Conservation (phyloP, 2,113 vertebrate species). For the Aegotheles bennettii region DNA sequence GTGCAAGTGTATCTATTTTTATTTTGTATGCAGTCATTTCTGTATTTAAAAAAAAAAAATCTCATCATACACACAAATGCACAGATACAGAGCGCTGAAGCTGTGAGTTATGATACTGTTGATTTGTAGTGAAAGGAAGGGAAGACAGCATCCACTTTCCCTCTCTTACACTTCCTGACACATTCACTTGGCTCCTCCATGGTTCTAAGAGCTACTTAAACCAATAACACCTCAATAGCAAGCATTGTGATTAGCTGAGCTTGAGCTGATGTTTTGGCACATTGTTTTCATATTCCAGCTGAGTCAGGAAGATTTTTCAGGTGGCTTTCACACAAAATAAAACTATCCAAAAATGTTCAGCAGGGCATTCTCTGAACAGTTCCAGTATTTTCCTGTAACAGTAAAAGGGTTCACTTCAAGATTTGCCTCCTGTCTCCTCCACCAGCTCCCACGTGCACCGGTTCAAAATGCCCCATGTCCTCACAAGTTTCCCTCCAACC, state of each 20-base stretch:
- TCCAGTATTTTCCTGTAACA: neutral
- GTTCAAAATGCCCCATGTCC: neutral
- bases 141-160: neutral
- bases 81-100: neutral
- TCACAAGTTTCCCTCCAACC: neutral
- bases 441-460: fast-evolving
- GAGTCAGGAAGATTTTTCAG: neutral
- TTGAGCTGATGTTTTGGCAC: neutral
- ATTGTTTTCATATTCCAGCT: neutral
- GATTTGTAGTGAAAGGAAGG: neutral
- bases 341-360: neutral
- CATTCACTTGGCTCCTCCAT: neutral
- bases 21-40: neutral
- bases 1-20: neutral
- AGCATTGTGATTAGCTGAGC: neutral
- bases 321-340: neutral
- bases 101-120: neutral
- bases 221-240: neutral
- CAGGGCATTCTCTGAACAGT: neutral
- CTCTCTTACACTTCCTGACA: neutral
- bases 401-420: neutral
- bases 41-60: neutral
- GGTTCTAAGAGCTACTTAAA: neutral
- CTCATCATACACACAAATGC: neutral
- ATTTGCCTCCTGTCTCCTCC: neutral